Percentiles rank a stretch among this genome's conserved stretches.
phyloP scores from a whole-genome alignment of 53 echinoderm and acorn worm genomes.

The Henricia sp. region DNA sequence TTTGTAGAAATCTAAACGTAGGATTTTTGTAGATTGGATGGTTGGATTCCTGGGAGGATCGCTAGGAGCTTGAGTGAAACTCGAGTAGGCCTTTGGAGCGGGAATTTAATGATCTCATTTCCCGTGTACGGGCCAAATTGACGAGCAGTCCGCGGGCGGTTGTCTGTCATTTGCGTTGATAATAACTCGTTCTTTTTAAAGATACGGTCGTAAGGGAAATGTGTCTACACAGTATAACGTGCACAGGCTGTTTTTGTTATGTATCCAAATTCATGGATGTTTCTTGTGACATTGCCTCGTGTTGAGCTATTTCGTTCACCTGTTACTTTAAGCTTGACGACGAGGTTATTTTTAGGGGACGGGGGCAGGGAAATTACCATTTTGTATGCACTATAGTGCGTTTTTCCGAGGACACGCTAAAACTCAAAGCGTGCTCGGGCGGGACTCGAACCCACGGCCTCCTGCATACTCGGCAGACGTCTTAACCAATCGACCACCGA shows the following conservation, averaged over 20 bases:
- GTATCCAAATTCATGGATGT: too few species aligned
- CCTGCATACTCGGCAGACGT: too few species aligned
- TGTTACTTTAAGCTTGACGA: too few species aligned
- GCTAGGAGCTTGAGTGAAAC: background rate
- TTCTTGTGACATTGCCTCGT: too few species aligned
- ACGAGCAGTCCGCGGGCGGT: background rate
- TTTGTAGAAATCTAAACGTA: slow-evolving; percentile 15
- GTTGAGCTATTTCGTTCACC: too few species aligned
- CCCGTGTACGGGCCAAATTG: slow-evolving; percentile 8
- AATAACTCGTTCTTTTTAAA: background rate
- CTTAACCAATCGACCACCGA: too few species aligned
- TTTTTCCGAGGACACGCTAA: too few species aligned
- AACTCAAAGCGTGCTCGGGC: too few species aligned
- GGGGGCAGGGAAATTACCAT: too few species aligned
- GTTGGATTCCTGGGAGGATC: background rate
- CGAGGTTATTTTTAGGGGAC: background rate
- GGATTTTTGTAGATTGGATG: slow-evolving; percentile 49
- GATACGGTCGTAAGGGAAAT: background rate
- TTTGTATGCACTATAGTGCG: too few species aligned
- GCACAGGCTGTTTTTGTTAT: background rate
- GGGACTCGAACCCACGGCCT: too few species aligned
- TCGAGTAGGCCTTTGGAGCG: slow-evolving; percentile 21
- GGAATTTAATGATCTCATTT: slow-evolving; percentile 56
- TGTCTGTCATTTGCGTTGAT: slow-evolving; percentile 42
- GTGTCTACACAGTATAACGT: background rate